A percentile compares a stretch with the other conserved stretches of the same genome.
Evolutionary conservation across 2,888 invertebrate species (phyloP).

Genomic region (Cerceris ruficornis): DNA sequence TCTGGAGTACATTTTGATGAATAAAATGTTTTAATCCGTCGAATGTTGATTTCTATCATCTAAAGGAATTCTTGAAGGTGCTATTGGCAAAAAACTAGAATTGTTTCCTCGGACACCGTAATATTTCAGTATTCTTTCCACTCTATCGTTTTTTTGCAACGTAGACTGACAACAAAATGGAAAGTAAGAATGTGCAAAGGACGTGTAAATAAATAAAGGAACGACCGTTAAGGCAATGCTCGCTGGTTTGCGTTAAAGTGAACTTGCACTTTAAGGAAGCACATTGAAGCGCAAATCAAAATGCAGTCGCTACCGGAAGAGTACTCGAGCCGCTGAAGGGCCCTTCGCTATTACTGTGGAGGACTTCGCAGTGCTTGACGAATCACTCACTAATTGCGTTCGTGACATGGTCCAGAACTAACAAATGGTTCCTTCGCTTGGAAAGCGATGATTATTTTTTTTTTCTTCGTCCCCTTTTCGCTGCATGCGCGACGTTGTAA

Average conservation of each 20-base stretch:
- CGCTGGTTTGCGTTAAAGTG: constrained; percentile 57
- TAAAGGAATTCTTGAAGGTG: no score
- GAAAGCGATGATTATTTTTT: constrained; percentile 62
- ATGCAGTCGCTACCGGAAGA: constrained; percentile 78
- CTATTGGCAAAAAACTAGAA: no score
- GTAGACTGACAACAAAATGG: background rate
- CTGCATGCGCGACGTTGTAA: background rate
- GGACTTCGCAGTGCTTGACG: constrained; percentile 76
- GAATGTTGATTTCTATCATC: no score
- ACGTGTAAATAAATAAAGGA: constrained; percentile 7
- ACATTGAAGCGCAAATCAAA: constrained; percentile 78
- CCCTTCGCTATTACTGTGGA: constrained; percentile 73
- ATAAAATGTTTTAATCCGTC: no score
- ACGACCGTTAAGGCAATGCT: constrained; percentile 50
- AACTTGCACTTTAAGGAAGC: constrained; percentile 71
- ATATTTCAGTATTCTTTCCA: no score
- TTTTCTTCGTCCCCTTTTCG: constrained; percentile 24
- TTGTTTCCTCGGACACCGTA: no score
- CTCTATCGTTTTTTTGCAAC: background rate
- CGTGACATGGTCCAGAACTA: constrained; percentile 80
- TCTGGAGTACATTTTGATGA: no score
- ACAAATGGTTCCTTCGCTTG: constrained; percentile 75
- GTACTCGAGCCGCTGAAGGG: constrained; percentile 74
- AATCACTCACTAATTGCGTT: constrained; percentile 82
- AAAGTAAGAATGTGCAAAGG: background rate